Evolutionary conservation across 2,113 vertebrate genomes (phyloP), one percentile per base, ranked within the genome.

Genomic region (Crotalus horridus): DNA sequence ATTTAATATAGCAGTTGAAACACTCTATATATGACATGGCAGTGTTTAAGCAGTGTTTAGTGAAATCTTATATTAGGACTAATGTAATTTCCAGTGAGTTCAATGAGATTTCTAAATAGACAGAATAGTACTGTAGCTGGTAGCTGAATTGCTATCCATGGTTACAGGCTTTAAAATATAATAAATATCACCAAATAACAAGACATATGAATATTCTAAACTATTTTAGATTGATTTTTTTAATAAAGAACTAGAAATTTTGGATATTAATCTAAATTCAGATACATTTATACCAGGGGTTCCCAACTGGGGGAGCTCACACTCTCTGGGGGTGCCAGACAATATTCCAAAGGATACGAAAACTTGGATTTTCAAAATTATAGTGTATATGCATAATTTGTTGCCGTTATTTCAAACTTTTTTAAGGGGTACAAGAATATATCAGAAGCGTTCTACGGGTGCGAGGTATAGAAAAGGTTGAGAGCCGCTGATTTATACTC

Each of bases 211-310:
- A 33, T 17, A 81, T 20, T 39, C 33, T 81, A 81, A 81, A 9
- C 17, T 81, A 4, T 56, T 81, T 61, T 39, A 87, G 3, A 21
- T 12, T 87, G 89, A 86, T 21, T 92, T 89, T 91, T 61, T 61
- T 59, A 1, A 54, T 33, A 69, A 90, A 74, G 54, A 90, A 43
- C 1, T 46, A 23, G 0, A 3, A 46, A 4, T 91, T 93, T 74
- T 1, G 0, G 61, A 23, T 55, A 54, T 0, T 21, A 1, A 10
- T 1, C 3, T 43, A 17, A 86, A 74, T 39, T 17, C 0, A 0
- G 26, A 6, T 64, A 39, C 15, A 91, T 91, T 87, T 46, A 51
- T 51, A 51, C 48, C 48, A 10, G 48, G 48, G 8, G 48, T 51
- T 51, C 48, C 48, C 48, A 51, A 51, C 48, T 7, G 1, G 7